A percentile compares a stretch with the other conserved stretches of the same genome.
These are phyloP conservation scores for Bovichtus diacanthus DNA, from an alignment of 2,797 vertebrate genomes.

Conservation along the genomic window DNA sequence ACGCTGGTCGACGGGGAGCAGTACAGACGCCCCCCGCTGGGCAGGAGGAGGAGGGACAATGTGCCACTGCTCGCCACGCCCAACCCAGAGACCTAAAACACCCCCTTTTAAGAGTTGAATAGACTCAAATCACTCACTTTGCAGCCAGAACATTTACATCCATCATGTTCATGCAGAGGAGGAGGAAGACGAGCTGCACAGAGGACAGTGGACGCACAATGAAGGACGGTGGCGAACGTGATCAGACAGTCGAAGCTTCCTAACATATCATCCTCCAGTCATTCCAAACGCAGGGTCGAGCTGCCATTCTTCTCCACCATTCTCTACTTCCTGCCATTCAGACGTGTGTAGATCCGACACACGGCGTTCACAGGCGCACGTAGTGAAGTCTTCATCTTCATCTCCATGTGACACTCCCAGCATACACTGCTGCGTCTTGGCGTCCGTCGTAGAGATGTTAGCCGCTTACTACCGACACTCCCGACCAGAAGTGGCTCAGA, in stretches of 20 bases:
- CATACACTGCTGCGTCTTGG: conserved; percentile 39
- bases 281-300: conserved; percentile 60
- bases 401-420: conserved; percentile 55
- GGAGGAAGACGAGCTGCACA: conserved; percentile 19
- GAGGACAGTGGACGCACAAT: conserved; percentile 17
- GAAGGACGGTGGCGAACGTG: conserved; percentile 12
- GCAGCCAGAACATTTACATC: conserved; percentile 31
- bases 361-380: neutral
- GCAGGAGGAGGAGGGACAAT: conserved; percentile 88
- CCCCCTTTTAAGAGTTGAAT: neutral
- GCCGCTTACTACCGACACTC: conserved; percentile 37
- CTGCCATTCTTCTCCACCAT: conserved; percentile 23
- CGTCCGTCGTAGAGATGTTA: conserved; percentile 43
- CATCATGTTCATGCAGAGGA: conserved; percentile 31
- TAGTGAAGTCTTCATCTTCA: conserved; percentile 1
- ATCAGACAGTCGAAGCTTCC: conserved; percentile 43
- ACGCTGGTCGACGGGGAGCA: conserved; percentile 90
- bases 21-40: conserved; percentile 90
- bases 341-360: conserved; percentile 14
- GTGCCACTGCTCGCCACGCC: conserved; percentile 92
- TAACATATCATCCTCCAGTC: conserved; percentile 65
- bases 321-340: conserved; percentile 49
- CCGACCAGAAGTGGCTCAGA: conserved; percentile 5
- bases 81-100: conserved; percentile 88
- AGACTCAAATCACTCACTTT: conserved; percentile 12